Evolutionary conservation across 2,888 invertebrate species (phyloP).

Genomic region (Eristalis pertinax): DNA sequence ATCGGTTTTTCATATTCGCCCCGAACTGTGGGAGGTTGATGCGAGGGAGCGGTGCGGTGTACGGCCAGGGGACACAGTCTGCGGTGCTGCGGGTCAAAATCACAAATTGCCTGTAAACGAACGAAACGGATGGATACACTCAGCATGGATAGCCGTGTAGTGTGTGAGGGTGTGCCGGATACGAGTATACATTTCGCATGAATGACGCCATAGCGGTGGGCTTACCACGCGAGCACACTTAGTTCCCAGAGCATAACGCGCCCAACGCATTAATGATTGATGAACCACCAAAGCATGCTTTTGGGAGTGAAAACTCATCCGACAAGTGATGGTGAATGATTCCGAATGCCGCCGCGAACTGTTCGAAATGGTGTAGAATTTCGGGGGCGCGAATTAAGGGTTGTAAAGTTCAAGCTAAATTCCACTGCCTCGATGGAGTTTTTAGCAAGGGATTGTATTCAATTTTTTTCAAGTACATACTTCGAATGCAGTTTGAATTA

Average conservation of each 20-base stretch:
- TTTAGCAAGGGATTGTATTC: neutral
- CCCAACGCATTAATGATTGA: slow-evolving; percentile 31
- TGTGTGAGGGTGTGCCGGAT: slow-evolving; percentile 7
- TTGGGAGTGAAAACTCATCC: slow-evolving; percentile 21
- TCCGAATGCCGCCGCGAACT: neutral
- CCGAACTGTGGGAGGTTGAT: neutral
- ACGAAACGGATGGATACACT: slow-evolving; percentile 27
- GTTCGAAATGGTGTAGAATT: neutral
- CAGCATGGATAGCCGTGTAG: neutral
- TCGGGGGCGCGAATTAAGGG: neutral
- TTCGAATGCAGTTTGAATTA: neutral
- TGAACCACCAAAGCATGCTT: slow-evolving; percentile 31
- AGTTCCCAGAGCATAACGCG: slow-evolving; percentile 26
- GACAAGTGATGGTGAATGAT: slow-evolving; percentile 15
- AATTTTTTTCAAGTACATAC: neutral
- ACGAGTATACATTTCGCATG: slow-evolving; percentile 17
- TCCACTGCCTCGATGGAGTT: neutral
- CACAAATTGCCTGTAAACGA: slow-evolving; percentile 34
- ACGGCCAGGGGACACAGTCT: neutral
- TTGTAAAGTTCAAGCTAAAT: neutral
- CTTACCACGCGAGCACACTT: slow-evolving; percentile 11
- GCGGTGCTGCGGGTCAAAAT: slow-evolving; percentile 29
- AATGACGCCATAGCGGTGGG: slow-evolving; percentile 11
- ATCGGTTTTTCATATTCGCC: slow-evolving; percentile 33
- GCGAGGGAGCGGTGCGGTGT: neutral